Evolutionary conservation across 2,113 vertebrate species (phyloP).

Genomic region (Sterrhoptilus dennistouni): DNA sequence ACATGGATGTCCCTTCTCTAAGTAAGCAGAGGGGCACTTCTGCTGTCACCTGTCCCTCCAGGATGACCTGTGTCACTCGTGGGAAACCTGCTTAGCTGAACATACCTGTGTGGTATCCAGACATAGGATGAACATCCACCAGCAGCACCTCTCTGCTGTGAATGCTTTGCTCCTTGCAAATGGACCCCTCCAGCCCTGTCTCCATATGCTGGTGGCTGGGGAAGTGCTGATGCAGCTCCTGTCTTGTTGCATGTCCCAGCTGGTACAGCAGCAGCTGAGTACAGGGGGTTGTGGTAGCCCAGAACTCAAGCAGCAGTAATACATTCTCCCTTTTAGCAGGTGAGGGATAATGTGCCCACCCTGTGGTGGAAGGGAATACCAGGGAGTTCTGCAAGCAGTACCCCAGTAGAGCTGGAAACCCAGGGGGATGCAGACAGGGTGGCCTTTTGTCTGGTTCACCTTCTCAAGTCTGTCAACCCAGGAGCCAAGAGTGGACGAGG

Average conservation of each 20-base stretch:
- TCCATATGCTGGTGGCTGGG: neutral
- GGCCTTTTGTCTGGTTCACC: neutral
- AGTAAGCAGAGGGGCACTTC: neutral
- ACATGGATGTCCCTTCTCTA: neutral
- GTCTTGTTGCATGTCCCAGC: neutral
- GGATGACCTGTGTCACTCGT: neutral
- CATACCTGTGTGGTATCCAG: neutral
- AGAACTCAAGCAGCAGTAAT: neutral
- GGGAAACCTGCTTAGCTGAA: neutral
- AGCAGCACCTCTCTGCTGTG: neutral
- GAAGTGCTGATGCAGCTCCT: neutral
- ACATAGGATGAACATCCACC: rapidly evolving
- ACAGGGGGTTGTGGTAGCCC: neutral
- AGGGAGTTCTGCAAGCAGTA: neutral
- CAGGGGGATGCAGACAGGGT: neutral
- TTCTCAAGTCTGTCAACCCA: neutral
- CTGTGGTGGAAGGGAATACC: neutral
- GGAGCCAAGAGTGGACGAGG: neutral
- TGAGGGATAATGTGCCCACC: neutral
- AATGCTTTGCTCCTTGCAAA: neutral
- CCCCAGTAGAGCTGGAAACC: neutral
- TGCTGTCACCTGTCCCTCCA: neutral
- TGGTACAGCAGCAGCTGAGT: neutral
- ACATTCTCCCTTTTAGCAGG: neutral
- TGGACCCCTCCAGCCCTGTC: rapidly evolving